Percentiles rank a stretch among this genome's conserved stretches.
Conservation (phyloP, 35 echinoderm and acorn worm species). For the Apostichopus parvimensis region DNA sequence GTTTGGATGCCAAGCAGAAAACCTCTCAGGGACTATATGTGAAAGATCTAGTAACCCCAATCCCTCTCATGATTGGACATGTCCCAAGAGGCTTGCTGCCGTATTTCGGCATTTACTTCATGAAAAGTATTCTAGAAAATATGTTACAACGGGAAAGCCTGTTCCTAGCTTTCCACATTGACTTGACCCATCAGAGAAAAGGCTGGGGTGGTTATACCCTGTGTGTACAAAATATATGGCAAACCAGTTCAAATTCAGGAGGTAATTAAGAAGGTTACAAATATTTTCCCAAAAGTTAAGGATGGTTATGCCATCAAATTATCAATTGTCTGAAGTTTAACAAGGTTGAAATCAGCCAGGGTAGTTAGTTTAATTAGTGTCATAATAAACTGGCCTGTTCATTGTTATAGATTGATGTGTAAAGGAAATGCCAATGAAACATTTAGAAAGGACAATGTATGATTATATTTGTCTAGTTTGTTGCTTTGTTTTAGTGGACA, state of each 20-base stretch:
- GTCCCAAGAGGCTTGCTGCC: background rate
- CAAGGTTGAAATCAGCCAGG: too few species aligned
- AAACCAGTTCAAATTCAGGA: background rate
- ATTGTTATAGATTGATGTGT: background rate
- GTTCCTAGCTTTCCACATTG: slow-evolving; percentile 19
- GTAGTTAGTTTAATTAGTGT: background rate
- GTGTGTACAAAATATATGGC: slow-evolving; percentile 12
- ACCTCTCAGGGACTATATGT: slow-evolving; percentile 1
- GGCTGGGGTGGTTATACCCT: slow-evolving; percentile 18
- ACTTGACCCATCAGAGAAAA: background rate
- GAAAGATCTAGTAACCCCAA: background rate
- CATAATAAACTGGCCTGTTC: background rate
- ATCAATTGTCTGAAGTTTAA: background rate
- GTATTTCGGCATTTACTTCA: background rate
- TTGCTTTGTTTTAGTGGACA: too few species aligned
- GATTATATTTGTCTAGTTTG: too few species aligned
- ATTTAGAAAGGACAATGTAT: background rate
- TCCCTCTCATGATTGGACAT: slow-evolving; percentile 1
- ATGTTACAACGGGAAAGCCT: slow-evolving; percentile 4
- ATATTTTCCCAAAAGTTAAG: background rate
- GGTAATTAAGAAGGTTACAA: background rate
- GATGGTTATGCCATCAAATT: slow-evolving; percentile 3
- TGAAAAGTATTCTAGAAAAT: background rate
- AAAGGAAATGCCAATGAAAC: background rate
- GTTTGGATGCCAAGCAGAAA: background rate